Percentiles rank a stretch among this genome's conserved stretches.
Conservation (phyloP, 2,113 vertebrate genomes). For the Origma solitaria region DNA sequence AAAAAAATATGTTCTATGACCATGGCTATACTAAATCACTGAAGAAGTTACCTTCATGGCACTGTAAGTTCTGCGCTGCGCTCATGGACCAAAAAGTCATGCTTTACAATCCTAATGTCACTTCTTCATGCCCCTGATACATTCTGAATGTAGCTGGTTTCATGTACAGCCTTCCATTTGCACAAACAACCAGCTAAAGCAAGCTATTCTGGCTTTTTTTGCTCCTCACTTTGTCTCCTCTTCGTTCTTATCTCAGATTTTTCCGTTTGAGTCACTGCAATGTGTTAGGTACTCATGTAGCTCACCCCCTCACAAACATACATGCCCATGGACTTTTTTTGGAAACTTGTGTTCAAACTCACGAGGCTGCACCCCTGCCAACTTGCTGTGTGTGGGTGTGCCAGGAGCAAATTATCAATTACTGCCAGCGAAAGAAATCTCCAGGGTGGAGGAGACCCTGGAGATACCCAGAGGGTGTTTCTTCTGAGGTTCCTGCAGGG, state of each 20-base stretch:
- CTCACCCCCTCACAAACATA: neutral
- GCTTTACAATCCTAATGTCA: neutral
- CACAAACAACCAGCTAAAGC: neutral
- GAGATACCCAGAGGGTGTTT: neutral
- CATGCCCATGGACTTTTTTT: neutral
- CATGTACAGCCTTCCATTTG: neutral
- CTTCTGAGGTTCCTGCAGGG: neutral
- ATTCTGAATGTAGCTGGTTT: neutral
- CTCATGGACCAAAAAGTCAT: neutral
- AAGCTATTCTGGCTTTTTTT: neutral
- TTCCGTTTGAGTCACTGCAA: neutral
- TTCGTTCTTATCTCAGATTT: neutral
- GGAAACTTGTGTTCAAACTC: neutral
- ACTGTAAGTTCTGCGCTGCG: neutral
- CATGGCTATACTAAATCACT: neutral
- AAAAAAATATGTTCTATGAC: neutral
- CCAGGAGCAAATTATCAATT: neutral
- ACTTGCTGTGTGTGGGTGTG: neutral
- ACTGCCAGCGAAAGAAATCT: neutral
- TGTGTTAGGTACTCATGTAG: neutral
- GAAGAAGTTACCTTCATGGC: neutral
- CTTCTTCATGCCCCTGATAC: neutral
- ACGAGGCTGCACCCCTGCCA: neutral
- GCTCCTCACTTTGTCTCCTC: neutral
- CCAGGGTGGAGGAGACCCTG: neutral